Evolutionary conservation across 1,140 invertebrate species (phyloP).

Genomic region (Condylostylus longicornis): DNA sequence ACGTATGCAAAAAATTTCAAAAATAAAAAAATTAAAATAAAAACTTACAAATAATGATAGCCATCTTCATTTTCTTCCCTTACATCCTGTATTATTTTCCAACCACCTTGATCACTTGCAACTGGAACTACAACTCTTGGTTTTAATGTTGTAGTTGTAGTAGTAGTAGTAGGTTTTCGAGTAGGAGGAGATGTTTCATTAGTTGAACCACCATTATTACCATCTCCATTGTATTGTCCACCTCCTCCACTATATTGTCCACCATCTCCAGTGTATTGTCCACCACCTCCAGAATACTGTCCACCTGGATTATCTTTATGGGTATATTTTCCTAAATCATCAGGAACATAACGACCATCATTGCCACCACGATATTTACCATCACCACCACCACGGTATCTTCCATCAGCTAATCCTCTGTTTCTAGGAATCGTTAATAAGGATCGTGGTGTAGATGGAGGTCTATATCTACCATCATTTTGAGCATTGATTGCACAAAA

Average conservation of each 20-base stretch:
- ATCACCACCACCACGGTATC: constrained; percentile 16
- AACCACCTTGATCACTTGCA: constrained; percentile 16
- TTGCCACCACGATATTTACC: constrained; percentile 20
- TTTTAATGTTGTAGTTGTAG: constrained; percentile 1
- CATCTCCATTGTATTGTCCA: constrained; percentile 8
- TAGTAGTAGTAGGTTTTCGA: constrained; percentile 4
- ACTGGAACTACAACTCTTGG: constrained; percentile 2
- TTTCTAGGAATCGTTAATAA: constrained; percentile 6
- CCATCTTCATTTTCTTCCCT: constrained; percentile 22
- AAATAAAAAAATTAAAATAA: background rate
- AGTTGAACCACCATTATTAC: constrained; percentile 6
- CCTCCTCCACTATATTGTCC: constrained; percentile 13
- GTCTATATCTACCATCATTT: constrained; percentile 26
- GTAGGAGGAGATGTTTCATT: constrained; percentile 1
- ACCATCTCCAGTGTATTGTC: constrained; percentile 7
- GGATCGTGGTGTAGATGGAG: constrained; percentile 7
- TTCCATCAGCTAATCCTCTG: constrained; percentile 8
- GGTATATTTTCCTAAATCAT: constrained; percentile 17
- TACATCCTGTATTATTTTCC: constrained; percentile 22
- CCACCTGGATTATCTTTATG: constrained; percentile 20
- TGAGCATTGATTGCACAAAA: constrained; percentile 17
- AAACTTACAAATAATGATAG: constrained; percentile 29
- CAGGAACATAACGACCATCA: constrained; percentile 18
- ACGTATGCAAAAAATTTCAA: too few species aligned
- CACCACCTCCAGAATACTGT: constrained; percentile 11